phyloP scores from a whole-genome alignment of 2,797 vertebrate species.

The Clarias pachynema region DNA sequence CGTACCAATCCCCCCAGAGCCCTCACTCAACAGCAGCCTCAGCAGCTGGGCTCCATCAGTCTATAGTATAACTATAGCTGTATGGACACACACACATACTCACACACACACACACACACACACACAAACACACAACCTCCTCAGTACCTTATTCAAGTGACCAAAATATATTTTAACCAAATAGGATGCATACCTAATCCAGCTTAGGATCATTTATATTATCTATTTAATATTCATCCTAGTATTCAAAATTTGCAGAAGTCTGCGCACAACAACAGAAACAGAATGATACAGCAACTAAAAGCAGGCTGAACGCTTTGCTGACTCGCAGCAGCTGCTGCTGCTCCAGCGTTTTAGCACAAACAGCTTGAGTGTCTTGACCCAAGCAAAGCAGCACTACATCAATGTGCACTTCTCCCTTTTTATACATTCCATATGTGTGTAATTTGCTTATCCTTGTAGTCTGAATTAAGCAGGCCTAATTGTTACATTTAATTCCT shows the following conservation, averaged over 20 bases:
- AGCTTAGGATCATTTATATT: not conserved
- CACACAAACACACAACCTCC: not conserved
- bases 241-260: constrained; percentile 6
- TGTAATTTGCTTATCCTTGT: constrained; percentile 37
- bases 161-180: constrained; percentile 4
- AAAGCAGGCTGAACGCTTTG: constrained; percentile 17
- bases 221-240: not conserved
- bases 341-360: constrained; percentile 21
- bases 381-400: constrained; percentile 17
- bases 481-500: constrained; percentile 66
- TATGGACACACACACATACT: not conserved
- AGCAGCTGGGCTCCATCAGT: constrained; percentile 74
- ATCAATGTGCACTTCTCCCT: not conserved
- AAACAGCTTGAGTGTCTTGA: constrained; percentile 22
- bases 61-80: constrained; percentile 20
- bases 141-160: not conserved
- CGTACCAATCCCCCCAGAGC: constrained; percentile 64
- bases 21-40: constrained; percentile 67
- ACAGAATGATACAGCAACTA: constrained; percentile 20
- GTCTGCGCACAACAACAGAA: constrained; percentile 14
- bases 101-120: constrained; percentile 14
- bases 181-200: not conserved
- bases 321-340: constrained; percentile 31
- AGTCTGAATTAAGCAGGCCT: constrained; percentile 68
- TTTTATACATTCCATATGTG: not conserved